These are phyloP conservation scores for Callipepla californica DNA, from an alignment of 2,113 vertebrate species.

Conservation along the genomic window DNA sequence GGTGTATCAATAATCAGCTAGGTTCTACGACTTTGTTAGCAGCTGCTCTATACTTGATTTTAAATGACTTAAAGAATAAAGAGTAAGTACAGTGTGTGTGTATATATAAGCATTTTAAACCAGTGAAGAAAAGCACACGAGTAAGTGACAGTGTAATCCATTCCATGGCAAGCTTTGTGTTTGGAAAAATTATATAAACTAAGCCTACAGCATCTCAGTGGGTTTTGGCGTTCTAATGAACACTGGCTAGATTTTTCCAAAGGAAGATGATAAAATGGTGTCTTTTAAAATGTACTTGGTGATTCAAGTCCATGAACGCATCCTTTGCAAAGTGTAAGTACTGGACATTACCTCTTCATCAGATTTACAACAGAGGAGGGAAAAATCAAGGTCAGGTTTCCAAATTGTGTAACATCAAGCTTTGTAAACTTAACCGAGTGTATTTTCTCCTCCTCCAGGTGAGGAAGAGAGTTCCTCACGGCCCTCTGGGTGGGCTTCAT, in stretches of 20 bases:
- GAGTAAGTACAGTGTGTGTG: not conserved
- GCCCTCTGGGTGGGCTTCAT: constrained; percentile 92
- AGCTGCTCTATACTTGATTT: not conserved
- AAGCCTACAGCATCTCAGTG: not conserved
- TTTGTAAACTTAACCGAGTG: not conserved
- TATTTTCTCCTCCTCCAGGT: constrained; percentile 76
- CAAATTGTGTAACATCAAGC: not conserved
- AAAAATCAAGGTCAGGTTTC: not conserved
- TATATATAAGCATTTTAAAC: not conserved
- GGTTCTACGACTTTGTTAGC: not conserved
- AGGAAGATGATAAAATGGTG: not conserved
- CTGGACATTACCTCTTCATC: not conserved
- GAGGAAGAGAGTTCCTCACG: constrained; percentile 86
- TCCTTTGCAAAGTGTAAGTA: not conserved
- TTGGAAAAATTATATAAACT: not conserved
- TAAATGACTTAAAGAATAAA: not conserved
- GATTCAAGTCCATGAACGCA: not conserved
- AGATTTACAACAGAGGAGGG: not conserved
- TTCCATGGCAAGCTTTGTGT: not conserved
- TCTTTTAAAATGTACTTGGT: not conserved
- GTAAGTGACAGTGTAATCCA: not conserved
- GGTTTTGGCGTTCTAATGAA: not conserved
- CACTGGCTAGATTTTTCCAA: not conserved
- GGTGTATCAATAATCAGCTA: not conserved
- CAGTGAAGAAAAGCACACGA: not conserved